Evolutionary conservation across 2,113 vertebrate genomes (phyloP).

Genomic region (Poicephalus meyeri): DNA sequence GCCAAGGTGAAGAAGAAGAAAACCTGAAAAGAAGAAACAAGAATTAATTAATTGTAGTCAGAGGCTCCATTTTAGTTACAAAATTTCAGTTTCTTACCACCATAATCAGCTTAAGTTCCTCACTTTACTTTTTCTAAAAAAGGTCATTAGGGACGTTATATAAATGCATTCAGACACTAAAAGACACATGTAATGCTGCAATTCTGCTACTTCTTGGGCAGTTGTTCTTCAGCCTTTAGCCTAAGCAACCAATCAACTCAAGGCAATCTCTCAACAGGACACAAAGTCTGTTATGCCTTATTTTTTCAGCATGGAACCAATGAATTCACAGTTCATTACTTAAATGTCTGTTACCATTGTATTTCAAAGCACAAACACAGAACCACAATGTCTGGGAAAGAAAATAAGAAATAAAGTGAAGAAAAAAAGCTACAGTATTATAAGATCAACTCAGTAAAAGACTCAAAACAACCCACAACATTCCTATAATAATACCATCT

Average conservation of each 20-base stretch:
- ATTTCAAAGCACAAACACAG: background rate
- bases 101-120: background rate
- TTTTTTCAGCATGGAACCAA: background rate
- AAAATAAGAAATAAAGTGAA: background rate
- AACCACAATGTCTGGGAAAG: background rate
- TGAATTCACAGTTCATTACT: background rate
- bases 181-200: background rate
- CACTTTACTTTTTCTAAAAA: background rate
- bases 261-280: background rate
- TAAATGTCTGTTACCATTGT: background rate
- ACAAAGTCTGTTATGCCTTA: background rate
- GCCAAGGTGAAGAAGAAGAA: constrained; percentile 52
- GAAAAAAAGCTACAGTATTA: background rate
- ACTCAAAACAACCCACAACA: background rate
- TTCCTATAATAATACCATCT: background rate
- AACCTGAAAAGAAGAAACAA: constrained; percentile 69
- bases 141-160: background rate
- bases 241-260: background rate
- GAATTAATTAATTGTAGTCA: constrained; percentile 45
- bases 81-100: background rate
- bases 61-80: background rate
- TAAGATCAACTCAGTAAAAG: background rate
- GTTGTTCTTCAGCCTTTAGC: background rate
- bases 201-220: background rate
- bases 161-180: background rate